Percentiles rank a stretch among this genome's conserved stretches.
phyloP scores from a whole-genome alignment of 2,888 invertebrate species.

The Dynastes hyllus region DNA sequence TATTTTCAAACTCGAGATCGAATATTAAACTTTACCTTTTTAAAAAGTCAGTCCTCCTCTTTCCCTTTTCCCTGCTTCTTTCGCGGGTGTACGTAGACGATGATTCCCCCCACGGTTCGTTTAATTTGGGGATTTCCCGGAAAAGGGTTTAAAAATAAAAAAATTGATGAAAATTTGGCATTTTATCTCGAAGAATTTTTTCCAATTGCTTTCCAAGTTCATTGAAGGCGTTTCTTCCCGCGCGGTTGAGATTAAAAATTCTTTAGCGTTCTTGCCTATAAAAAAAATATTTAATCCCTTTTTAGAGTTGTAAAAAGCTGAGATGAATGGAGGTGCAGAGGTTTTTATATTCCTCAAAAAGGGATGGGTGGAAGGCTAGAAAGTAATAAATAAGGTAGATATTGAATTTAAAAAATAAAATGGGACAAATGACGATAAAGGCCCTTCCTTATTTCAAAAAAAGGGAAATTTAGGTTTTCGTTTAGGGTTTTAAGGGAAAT shows the following conservation, averaged over 20 bases:
- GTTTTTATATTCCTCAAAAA: no score
- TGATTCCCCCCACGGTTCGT: neutral
- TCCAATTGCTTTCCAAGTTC: neutral
- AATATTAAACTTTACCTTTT: neutral
- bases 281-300: neutral
- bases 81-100: neutral
- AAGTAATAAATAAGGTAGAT: no score
- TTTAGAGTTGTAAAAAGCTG: neutral
- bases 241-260: neutral
- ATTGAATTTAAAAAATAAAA: no score
- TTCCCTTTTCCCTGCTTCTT: neutral
- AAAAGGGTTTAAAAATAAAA: slow-evolving; percentile 5
- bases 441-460: no score
- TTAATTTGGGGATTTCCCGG: slow-evolving; percentile 22
- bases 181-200: neutral
- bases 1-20: neutral
- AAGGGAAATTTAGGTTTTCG: no score
- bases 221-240: neutral
- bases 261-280: neutral
- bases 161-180: slow-evolving; percentile 14
- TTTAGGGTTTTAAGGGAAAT: no score
- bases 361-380: no score
- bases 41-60: slow-evolving; percentile 1
- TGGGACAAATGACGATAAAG: no score
- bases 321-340: no score